phyloP scores from a whole-genome alignment of 2,113 vertebrate genomes.

The Pedetes capensis region DNA sequence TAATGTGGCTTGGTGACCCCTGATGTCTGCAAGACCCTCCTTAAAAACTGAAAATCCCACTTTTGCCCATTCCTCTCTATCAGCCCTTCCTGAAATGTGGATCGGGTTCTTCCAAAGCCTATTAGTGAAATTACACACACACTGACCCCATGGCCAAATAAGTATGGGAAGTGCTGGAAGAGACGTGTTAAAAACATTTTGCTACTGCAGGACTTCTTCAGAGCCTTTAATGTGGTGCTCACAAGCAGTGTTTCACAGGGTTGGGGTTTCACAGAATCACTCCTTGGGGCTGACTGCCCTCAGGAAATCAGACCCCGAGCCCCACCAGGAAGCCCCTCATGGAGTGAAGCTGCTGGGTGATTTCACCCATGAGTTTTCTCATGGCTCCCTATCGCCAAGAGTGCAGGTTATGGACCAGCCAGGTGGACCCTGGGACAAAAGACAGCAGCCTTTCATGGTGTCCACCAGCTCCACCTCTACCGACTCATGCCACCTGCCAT shows the following conservation, averaged over 20 bases:
- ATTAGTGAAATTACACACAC: background rate
- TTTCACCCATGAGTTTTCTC: background rate
- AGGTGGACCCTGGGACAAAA: background rate
- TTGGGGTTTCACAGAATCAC: background rate
- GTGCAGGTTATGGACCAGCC: background rate
- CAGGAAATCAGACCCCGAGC: background rate
- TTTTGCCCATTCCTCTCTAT: background rate
- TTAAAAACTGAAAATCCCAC: background rate
- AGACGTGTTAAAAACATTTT: background rate
- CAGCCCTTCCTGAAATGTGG: background rate
- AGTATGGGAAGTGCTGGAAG: background rate
- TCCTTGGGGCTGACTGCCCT: background rate
- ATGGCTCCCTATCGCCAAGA: background rate
- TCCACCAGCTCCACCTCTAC: background rate
- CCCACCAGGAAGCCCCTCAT: background rate
- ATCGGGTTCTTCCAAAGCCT: background rate
- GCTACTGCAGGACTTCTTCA: background rate
- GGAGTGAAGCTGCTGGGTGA: background rate
- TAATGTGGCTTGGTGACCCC: background rate
- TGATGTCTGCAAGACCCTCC: background rate
- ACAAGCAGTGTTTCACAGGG: background rate
- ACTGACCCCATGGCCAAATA: background rate
- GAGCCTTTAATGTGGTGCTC: background rate
- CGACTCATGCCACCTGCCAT: background rate
- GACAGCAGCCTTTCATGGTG: background rate